Evolutionary conservation across 2,797 vertebrate genomes (phyloP), one percentile per base, ranked within the genome.

Genomic region (Gymnoscopelus braueri): DNA sequence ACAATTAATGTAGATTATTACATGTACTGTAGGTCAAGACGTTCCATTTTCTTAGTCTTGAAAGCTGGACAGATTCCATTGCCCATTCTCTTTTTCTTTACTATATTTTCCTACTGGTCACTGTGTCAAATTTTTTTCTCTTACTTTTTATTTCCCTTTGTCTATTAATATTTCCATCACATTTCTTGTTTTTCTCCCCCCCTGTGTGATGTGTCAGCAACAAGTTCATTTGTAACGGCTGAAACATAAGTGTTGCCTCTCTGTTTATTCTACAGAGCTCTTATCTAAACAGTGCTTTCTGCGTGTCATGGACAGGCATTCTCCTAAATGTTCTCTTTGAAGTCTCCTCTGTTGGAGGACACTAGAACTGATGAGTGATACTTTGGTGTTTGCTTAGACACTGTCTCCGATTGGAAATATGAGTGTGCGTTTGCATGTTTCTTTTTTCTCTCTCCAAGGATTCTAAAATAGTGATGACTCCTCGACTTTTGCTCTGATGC

Each of bases 371-470:
- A 71, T 39, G 23, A 70, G 58, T 63, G 60, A 79, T 62, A 52
- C 47, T 2, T 5, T 66, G 59, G 54, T 78, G 48, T 74, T 81
- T 74, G 23, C 72, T 71, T 67, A 44, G 63, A 51, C 66, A 60
- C 65, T 13, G 61, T 61, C 59, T 69, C 71, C 32, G 63, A 69
- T 19, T 67, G 8, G 60, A 63, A 72, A 59, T 77, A 69, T 61
- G 0, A 56, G 0, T 52, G 14, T 71, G 56, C 14, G 3, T n/a
- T 51, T 10, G 7, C 8, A 39, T 39, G 39, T 44, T 10, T 39
- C 35, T 39, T 44, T 44, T 39, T 39, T 39, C 5, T 1, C 6
- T 44, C 39, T 7, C 39, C 39, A 44, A 44, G 39, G 39, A 39
- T 2, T 8, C 7, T 2, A 8, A 44, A 8, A 44, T 6, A 8